These are phyloP conservation scores for Smutsia temminckii DNA, from an alignment of 2,797 vertebrate genomes.

Conservation along the genomic window DNA sequence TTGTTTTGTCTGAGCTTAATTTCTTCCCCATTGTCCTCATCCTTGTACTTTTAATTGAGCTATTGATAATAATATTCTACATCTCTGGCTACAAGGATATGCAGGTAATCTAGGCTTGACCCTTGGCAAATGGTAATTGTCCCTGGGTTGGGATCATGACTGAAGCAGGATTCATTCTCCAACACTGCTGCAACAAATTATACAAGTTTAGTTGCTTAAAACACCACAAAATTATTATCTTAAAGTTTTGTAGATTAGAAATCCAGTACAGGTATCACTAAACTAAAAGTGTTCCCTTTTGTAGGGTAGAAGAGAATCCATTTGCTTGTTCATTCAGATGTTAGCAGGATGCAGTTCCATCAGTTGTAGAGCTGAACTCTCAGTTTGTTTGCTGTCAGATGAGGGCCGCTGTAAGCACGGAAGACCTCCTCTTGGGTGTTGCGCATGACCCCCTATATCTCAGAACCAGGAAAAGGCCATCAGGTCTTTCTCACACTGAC, in stretches of 20 bases:
- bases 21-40: neutral
- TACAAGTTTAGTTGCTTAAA: neutral
- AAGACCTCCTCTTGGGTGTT: neutral
- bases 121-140: neutral
- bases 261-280: neutral
- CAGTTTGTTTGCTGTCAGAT: neutral
- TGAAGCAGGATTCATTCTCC: neutral
- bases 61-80: neutral
- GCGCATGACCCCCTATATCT: neutral
- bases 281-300: neutral
- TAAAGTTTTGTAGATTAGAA: neutral
- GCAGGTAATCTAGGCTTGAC: neutral
- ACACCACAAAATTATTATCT: neutral
- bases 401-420: neutral
- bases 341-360: neutral
- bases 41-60: neutral
- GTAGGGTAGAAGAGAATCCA: neutral
- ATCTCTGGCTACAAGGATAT: neutral
- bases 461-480: neutral
- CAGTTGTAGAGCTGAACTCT: neutral
- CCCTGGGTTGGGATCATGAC: neutral
- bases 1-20: neutral
- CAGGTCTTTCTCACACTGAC: neutral
- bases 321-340: neutral
- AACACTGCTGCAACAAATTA: neutral